Evolutionary conservation across 2,797 vertebrate species (phyloP), one percentile per base, ranked within the genome.

Genomic region (Hoplostethus mediterraneus): DNA sequence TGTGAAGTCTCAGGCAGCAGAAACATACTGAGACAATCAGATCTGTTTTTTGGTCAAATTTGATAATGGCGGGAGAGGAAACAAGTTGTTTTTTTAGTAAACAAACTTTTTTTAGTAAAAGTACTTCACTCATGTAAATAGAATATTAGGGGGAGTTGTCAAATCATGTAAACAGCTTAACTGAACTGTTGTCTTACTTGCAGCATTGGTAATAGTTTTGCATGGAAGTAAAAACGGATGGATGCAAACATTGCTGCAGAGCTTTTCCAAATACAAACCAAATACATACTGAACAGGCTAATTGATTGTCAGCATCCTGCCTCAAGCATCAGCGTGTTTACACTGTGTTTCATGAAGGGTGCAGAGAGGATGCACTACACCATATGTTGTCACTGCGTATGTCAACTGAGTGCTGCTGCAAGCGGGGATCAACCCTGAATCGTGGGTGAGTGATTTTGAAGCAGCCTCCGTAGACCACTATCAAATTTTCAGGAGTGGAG

Each of bases 131-230:
- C 40, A 44, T 44, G 40, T 44, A 44, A 44, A 10, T 44, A 2
- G 40, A 0, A 13, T 13, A 12, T 44, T 12, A 12, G 12, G 40
- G 40, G 11, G 11, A 44, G 10, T 12, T 44, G 40, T 12, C 10
- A 44, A 44, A 44, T 13, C 4, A 12, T 44, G 40, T 12, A 13
- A 12, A 13, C 12, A 11, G 40, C 10, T 3, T 44, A 44, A 44
- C 13, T 44, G 11, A 11, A 58, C 64, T 56, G 17, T 36, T 69
- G n/a, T 53, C 57, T 64, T 28, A 62, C 44, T 77, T 63, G 61
- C 12, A 47, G 79, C 55, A 45, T 63, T 69, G 25, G 11, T 33
- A 31, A 65, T 30, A 13, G 40, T 4, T 6, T 5, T 6, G 6
- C 33, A 33, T 33, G 33, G 4, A 21, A 21, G 21, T 21, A 21